phyloP scores from a whole-genome alignment of 2,797 vertebrate genomes.

The Halcyon badia region DNA sequence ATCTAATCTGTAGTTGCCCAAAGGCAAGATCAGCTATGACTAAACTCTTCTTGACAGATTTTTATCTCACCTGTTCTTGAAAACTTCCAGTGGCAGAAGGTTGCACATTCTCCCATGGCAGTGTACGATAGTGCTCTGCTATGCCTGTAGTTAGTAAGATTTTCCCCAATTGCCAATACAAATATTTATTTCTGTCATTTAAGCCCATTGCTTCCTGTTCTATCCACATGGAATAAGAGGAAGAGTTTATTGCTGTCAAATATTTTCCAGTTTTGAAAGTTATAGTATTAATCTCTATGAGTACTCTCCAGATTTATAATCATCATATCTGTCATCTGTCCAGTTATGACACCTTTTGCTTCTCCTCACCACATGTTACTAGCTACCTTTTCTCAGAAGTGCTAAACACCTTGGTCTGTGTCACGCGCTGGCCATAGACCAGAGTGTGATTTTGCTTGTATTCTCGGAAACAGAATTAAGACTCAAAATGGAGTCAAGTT shows the following conservation, averaged over 20 bases:
- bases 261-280: background rate
- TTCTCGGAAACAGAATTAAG: too few species aligned
- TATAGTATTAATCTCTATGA: background rate
- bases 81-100: constrained; percentile 34
- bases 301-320: background rate
- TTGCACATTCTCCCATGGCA: background rate
- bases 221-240: background rate
- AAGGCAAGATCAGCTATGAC: constrained; percentile 1
- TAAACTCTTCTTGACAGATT: constrained; percentile 31
- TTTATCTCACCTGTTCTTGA: constrained; percentile 26
- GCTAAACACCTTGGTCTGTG: background rate
- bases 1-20: background rate
- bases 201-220: background rate
- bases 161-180: background rate
- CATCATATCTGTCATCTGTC: background rate
- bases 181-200: constrained; percentile 23
- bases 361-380: background rate
- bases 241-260: background rate
- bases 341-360: background rate
- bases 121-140: background rate
- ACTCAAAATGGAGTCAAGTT: too few species aligned
- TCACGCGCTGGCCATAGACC: too few species aligned
- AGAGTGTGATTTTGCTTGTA: too few species aligned
- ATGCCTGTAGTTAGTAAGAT: background rate
- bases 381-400: background rate